These are phyloP conservation scores for Megaustenia siamemsis DNA, from an alignment of 2,888 invertebrate genomes.

Conservation along the genomic window DNA sequence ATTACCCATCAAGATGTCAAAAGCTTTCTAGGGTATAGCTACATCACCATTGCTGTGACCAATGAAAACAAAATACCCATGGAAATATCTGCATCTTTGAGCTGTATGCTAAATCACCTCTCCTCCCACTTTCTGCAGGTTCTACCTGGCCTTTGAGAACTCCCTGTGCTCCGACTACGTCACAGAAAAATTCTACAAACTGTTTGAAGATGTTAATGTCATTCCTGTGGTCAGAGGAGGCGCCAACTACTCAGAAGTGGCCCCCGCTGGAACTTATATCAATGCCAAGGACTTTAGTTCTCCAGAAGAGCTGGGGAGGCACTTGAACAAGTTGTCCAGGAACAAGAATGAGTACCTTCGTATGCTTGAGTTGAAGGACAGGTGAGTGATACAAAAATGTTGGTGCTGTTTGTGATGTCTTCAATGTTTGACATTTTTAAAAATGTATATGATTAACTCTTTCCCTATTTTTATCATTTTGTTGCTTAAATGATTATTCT, in stretches of 20 bases:
- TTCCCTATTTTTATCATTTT: too few species aligned
- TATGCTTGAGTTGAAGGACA: conserved; percentile 28
- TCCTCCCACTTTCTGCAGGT: conserved; percentile 2
- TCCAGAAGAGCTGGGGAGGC: conserved; percentile 36
- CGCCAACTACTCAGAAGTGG: conserved; percentile 9
- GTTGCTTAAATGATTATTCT: too few species aligned
- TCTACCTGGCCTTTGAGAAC: conserved; percentile 44
- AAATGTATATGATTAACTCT: too few species aligned
- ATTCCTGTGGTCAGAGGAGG: conserved; percentile 47
- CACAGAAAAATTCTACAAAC: conserved; percentile 44
- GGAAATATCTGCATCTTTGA: too few species aligned
- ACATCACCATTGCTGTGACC: too few species aligned
- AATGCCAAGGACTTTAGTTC: conserved; percentile 24
- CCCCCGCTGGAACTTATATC: conserved; percentile 1
- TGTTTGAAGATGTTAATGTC: conserved; percentile 31
- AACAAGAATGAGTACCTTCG: conserved; percentile 21
- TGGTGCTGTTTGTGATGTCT: neutral
- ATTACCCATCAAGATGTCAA: too few species aligned
- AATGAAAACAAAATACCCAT: too few species aligned
- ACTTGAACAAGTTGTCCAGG: neutral
- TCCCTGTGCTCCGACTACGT: conserved; percentile 41
- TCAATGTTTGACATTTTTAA: too few species aligned
- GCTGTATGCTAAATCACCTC: neutral
- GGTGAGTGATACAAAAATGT: neutral
- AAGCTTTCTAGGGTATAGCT: too few species aligned